Evolutionary conservation across 2,888 invertebrate genomes (phyloP), one percentile per base, ranked within the genome.

Genomic region (Cyaniris semiargus): DNA sequence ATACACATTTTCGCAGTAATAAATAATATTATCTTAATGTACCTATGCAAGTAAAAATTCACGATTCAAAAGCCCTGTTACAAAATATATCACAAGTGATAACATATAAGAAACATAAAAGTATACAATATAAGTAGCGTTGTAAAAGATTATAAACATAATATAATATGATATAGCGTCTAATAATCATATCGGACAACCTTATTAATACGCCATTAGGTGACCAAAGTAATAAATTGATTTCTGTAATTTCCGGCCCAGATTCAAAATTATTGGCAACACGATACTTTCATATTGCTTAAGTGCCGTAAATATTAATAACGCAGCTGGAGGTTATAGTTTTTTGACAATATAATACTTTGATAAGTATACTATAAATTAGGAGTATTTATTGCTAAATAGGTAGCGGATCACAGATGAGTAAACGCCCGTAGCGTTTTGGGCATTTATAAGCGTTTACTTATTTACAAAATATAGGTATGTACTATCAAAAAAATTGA

Each of bases 181-280:
- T 60, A 60, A 60, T 23, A 60, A 60, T 8, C 60, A 60, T 60
- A 13, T 60, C 21, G 21, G 23, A 66, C 27, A 10, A 4, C 27
- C 66, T 66, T 66, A 27, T 66, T 66, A 66, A 66, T 27, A 66
- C 27, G 27, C 66, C 27, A 66, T 66, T 66, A 66, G 66, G 66
- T 66, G 66, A 66, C 66, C 66, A 66, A 27, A 18, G 66, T 27
- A 66, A 66, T 66, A 66, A 66, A 66, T 66, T 27, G 27, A 66
- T 66, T 31, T 66, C 27, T 27, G 66, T 66, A 66, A 66, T 66
- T 66, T 66, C 66, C 66, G 66, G 27, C 13, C 66, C 66, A 66
- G 27, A 66, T 66, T 31, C 10, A 66, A 53, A 31, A 66, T 66
- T 23, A 60, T 60, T 66, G 66, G 66, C 66, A 66, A 66, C 27